Evolutionary conservation across 2,797 vertebrate genomes (phyloP), one percentile per base, ranked within the genome.

Genomic region (Eidolon dupreanum): DNA sequence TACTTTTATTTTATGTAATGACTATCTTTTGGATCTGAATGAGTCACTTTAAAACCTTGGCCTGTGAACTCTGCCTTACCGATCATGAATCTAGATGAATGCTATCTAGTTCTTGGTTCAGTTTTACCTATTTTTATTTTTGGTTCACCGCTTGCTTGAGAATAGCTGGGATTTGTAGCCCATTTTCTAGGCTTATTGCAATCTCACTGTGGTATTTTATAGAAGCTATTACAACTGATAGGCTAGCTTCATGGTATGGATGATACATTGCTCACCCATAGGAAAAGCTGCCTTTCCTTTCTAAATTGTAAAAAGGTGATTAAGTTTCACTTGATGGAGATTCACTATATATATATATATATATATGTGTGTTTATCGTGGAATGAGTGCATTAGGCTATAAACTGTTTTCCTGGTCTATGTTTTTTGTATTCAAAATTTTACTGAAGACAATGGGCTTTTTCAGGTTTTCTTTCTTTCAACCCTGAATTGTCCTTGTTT

Each of bases 101-200:
- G 97, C 98, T 98, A 92, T 99, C 98, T 98, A 98, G 98, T 98
- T 98, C 98, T 97, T 99, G 98, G 99, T 99, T 98, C 98, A 98
- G 98, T 99, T 99, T 99, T 99, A 97, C 99, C 98, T 99, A 98
- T 99, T 99, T 99, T 98, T 99, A 98, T 99, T 99, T 99, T 99
- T 99, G 99, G 98, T 99, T 99, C 98, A 99, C 96, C 99, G 99
- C 98, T 98, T 99, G 98, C 98, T 98, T 98, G 98, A 99, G 98
- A 98, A 98, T 98, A 98, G 98, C 98, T 98, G 98, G 99, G 98
- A 99, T 99, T 99, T 99, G 99, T 99, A 98, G 98, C 99, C 99
- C 98, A 98, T 99, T 99, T 99, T 99, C 99, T 99, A 98, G 98
- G 98, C 99, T 99, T 99, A 99, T 98, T 99, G 99, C 99, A 99